These are phyloP conservation scores for Cephus runcator DNA, from an alignment of 2,888 invertebrate genomes.

Conservation along the genomic window DNA sequence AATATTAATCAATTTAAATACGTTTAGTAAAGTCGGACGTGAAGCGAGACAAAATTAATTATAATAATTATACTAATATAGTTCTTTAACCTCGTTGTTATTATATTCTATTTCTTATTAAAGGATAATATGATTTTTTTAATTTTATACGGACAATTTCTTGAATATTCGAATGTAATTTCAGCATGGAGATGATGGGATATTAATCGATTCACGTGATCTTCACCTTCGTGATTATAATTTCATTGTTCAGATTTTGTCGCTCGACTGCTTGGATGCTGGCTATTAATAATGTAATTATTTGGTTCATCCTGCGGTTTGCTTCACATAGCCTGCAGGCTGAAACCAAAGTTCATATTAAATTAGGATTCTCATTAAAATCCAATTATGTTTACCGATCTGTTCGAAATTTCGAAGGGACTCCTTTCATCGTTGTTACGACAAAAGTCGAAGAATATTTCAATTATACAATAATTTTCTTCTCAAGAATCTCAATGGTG, in stretches of 20 bases:
- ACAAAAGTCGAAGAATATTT: not conserved
- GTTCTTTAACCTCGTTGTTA: no score
- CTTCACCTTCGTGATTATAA: not conserved
- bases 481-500: not conserved
- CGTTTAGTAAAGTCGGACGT: not conserved
- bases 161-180: not conserved
- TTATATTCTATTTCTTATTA: not conserved
- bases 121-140: not conserved
- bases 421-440: not conserved
- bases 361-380: not conserved
- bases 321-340: not conserved
- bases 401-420: not conserved
- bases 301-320: not conserved
- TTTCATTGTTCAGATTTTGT: not conserved
- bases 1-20: not conserved
- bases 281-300: not conserved
- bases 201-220: not conserved
- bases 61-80: no score
- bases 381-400: not conserved
- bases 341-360: not conserved
- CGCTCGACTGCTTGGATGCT: not conserved
- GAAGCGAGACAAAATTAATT: no score
- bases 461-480: not conserved
- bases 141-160: not conserved
- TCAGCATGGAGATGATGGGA: not conserved